Base-by-base conservation (phyloP, 1,140 invertebrate genomes). In the Lutraria rhynchaena region DNA sequence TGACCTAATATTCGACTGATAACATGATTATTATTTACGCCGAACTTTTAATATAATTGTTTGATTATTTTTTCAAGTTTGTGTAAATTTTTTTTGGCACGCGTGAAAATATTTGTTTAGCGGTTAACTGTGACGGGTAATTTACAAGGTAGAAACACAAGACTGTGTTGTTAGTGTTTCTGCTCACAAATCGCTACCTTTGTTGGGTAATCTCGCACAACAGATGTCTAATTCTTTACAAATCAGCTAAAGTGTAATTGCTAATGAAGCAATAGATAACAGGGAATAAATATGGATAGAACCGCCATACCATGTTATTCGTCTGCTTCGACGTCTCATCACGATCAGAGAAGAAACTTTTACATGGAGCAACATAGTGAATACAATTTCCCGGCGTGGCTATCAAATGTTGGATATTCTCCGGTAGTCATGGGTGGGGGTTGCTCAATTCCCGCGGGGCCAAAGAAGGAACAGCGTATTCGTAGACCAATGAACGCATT, bases 401-500 rank as follows among this genome's bases (percentile, higher is more conserved):
- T 67, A 24, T 41, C 5, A 2, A 31, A 33, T n/a, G 33, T 61
- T 53, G 3, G 53, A 31, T 75, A 44, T 60, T 37, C 73, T 19
- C 55, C 24, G 22, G 13, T 35, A 33, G 19, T 41, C 5, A 41
- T 75, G 35, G 29, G 44, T 22, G 49, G n/a, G 3, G 46, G 37
- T 3, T 22, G 37, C 17, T 67, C 51, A 24, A 51, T 41, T 1
- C 70, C 31, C 17, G 41, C 55, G 5, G 44, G 63, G 4, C 63
- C 74, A 17, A 77, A 73, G 51, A 74, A 53, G 29, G 89, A 90
- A 31, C 81, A 84, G 19, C 81, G 87, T 15, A 89, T 91, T 29
- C 74, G 87, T 27, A 83, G 91, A 70, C 91, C 91, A 0, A 92
- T 92, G 91, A 92, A 92, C 76, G 91, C 91, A 7, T 92, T 92